Conservation (phyloP, 2,797 vertebrate genomes). For the Sebastes nivosus region DNA sequence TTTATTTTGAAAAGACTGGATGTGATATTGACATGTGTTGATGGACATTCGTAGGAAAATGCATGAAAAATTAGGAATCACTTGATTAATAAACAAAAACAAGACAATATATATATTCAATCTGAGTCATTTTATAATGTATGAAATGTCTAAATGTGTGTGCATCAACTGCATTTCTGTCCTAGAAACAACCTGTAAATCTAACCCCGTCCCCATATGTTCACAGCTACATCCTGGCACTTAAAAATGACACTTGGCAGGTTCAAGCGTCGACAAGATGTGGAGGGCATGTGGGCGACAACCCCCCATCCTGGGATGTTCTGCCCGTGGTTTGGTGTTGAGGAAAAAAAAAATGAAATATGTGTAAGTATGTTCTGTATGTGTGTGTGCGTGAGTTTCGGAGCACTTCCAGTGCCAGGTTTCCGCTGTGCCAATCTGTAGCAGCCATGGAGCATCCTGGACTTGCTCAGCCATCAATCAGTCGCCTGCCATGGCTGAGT, state of each 20-base stretch:
- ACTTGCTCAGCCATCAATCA: slow-evolving; percentile 78
- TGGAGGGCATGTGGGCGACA: slow-evolving; percentile 66
- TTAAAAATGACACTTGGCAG: slow-evolving; percentile 64
- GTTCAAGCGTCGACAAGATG: slow-evolving; percentile 47
- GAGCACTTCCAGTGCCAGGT: slow-evolving; percentile 59
- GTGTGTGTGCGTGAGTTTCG: slow-evolving; percentile 8
- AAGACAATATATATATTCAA: neutral
- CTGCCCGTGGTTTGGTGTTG: slow-evolving; percentile 42
- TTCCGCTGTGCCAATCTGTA: slow-evolving; percentile 79
- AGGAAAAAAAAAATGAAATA: slow-evolving; percentile 9
- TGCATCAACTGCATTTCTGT: neutral
- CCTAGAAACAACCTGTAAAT: slow-evolving; percentile 37
- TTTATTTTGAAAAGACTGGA: too few relatives aligned
- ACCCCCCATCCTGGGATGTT: slow-evolving; percentile 55
- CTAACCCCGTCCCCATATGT: slow-evolving; percentile 47
- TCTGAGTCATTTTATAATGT: neutral
- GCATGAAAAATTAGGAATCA: too few relatives aligned
- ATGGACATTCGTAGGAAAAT: too few relatives aligned
- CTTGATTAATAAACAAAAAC: neutral
- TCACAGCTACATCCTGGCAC: slow-evolving; percentile 59
- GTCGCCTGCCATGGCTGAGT: slow-evolving; percentile 59
- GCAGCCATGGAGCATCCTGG: slow-evolving; percentile 69
- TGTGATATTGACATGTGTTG: too few relatives aligned
- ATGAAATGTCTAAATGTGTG: neutral
- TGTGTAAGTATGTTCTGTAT: slow-evolving; percentile 28